phyloP scores from a whole-genome alignment of 2,888 invertebrate species.

The Scaptomyza cyrtandrae region DNA sequence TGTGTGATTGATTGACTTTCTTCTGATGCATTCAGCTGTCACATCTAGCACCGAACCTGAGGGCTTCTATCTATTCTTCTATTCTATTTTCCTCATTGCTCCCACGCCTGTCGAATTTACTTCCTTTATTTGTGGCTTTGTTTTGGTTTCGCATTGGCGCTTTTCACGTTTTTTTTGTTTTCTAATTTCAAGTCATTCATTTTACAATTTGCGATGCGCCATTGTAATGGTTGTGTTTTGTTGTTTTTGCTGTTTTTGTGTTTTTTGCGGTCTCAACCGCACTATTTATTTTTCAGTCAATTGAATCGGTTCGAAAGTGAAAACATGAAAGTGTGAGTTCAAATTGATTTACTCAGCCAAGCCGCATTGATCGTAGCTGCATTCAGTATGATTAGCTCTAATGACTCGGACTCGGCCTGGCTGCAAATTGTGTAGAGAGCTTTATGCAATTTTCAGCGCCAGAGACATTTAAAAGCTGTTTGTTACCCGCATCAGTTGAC shows the following conservation, averaged over 20 bases:
- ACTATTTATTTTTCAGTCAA: constrained; percentile 64
- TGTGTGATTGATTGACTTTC: constrained; percentile 10
- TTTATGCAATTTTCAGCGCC: constrained; percentile 50
- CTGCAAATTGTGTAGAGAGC: constrained; percentile 25
- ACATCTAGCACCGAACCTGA: constrained; percentile 20
- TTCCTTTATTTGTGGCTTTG: neutral
- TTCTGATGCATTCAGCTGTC: constrained; percentile 26
- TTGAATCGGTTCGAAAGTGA: constrained; percentile 68
- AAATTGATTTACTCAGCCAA: constrained; percentile 63
- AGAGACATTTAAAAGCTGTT: constrained; percentile 9
- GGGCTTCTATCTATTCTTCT: constrained; percentile 11
- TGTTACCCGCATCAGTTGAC: constrained; percentile 58
- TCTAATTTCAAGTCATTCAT: constrained; percentile 63
- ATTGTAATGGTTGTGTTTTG: constrained; percentile 41
- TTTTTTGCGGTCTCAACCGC: constrained; percentile 49
- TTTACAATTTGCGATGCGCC: constrained; percentile 57
- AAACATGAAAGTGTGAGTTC: constrained; percentile 75
- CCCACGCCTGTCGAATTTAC: constrained; percentile 44
- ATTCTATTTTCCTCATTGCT: constrained; percentile 17
- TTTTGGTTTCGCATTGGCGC: constrained; percentile 38
- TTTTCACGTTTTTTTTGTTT: constrained; percentile 61
- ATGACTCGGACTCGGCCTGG: constrained; percentile 36
- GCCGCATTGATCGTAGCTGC: constrained; percentile 66
- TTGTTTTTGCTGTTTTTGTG: constrained; percentile 17
- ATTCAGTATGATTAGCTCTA: constrained; percentile 68